Evolutionary conservation across 1,140 invertebrate species (phyloP), one percentile per base, ranked within the genome.

Genomic region (Zaprionus camerounensis): DNA sequence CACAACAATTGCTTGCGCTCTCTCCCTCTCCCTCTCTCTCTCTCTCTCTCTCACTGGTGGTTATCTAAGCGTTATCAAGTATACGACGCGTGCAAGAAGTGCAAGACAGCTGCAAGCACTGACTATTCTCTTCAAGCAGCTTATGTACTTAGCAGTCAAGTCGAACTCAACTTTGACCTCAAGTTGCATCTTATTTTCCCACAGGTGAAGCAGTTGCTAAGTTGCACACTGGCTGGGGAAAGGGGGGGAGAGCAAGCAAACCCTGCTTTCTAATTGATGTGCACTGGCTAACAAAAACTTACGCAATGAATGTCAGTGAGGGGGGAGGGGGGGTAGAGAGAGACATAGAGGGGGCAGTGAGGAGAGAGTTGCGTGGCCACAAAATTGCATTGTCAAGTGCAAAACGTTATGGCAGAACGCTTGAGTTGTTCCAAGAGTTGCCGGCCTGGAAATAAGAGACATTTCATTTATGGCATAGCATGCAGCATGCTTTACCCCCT

Each of bases 341-440:
- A 5, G 24, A 31, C n/a, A 7, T 4, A 7, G 12, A 6, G 15
- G 5, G 20, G n/a, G 1, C 36, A 15, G 7, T 4, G 34, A 36
- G 24, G 24, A 31, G 9, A 31, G 4, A 13, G 31, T 57, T 5
- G 12, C 20, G 20, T 38, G 46, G 28, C 28, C 59, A 41, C 20
- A 61, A 71, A 81, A 82, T 83, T 82, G 80, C 81, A 83, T 80
- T 83, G 81, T 82, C 80, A 80, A 83, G 58, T 76, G 81, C 76
- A 80, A 57, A 26, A 26, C 9, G 31, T 36, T 34, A 31, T 24
- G 56, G 28, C 41, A 38, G 24, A n/a, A 4, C 12, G 69, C 53
- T 55, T 49, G 31, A 9, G 2, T 24, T 28, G 38, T 22, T 57
- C n/a, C 13, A n/a, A n/a, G 2, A 6, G 51, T n/a, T 31, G 31